phyloP scores from a whole-genome alignment of 2,797 vertebrate species.

The Leptatherina wallacei region DNA sequence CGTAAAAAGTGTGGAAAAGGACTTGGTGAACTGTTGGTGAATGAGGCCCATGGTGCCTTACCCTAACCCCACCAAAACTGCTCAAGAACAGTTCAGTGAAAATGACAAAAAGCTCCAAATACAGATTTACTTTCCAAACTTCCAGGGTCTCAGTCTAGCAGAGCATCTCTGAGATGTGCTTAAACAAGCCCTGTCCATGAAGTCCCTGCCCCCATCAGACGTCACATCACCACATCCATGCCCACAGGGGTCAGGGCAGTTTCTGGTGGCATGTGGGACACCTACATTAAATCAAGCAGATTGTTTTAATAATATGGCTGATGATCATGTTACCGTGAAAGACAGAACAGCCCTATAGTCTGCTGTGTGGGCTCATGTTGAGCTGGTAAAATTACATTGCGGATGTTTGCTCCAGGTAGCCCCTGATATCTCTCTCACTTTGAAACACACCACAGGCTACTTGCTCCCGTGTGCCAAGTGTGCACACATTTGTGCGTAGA shows the following conservation, averaged over 20 bases:
- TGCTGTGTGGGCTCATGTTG: conserved; percentile 23
- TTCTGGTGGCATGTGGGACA: not conserved
- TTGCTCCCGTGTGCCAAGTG: conserved; percentile 30
- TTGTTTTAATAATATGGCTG: not conserved
- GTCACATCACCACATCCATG: not conserved
- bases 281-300: not conserved
- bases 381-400: conserved; percentile 3
- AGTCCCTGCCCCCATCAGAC: not conserved
- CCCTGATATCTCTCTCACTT: conserved; percentile 13
- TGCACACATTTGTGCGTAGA: conserved; percentile 27
- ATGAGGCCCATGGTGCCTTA: not conserved
- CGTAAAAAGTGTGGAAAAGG: too few species aligned
- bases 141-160: not conserved
- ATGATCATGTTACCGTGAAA: not conserved
- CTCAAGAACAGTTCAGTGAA: not conserved
- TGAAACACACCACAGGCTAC: conserved; percentile 16
- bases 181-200: not conserved
- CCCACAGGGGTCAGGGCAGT: not conserved
- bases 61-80: not conserved
- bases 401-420: conserved; percentile 27
- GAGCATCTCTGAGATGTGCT: not conserved
- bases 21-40: too few species aligned
- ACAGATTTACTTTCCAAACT: too few species aligned
- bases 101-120: too few species aligned
- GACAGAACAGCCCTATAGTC: conserved; percentile 25